phyloP scores from a whole-genome alignment of 2,797 vertebrate species.

The Ateles fusciceps region DNA sequence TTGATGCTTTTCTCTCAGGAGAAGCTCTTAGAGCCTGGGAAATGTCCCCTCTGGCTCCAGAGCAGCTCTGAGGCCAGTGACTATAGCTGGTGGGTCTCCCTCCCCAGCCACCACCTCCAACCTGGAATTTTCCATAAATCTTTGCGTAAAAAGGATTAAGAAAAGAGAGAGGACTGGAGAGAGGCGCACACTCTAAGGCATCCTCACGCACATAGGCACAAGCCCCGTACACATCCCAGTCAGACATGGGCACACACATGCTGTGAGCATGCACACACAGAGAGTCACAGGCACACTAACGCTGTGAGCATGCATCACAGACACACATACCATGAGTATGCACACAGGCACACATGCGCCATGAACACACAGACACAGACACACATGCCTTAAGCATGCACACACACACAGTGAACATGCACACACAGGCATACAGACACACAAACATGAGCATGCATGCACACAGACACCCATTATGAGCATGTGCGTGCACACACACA shows the following conservation, averaged over 20 bases:
- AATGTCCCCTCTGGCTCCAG: slow-evolving; percentile 73
- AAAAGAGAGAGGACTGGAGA: not conserved
- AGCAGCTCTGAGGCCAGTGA: slow-evolving; percentile 72
- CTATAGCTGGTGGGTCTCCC: slow-evolving; percentile 50
- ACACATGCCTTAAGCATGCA: not conserved
- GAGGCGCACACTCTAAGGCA: not conserved
- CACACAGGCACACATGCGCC: not conserved
- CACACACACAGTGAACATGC: too few relatives aligned
- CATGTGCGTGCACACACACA: not conserved
- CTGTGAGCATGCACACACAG: not conserved
- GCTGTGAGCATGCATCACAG: not conserved
- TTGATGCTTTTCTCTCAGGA: slow-evolving; percentile 79
- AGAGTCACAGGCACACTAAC: not conserved
- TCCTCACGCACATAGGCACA: not conserved
- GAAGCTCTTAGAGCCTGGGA: slow-evolving; percentile 79
- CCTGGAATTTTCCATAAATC: slow-evolving; percentile 11
- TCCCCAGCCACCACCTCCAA: not conserved
- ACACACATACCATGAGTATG: not conserved
- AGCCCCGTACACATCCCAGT: not conserved
- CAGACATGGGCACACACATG: accelerated
- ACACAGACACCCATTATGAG: not conserved
- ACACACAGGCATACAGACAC: not conserved
- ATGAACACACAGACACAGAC: not conserved
- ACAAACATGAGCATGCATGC: not conserved
- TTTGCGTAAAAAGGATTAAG: not conserved